Conservation (phyloP, 2,888 invertebrate genomes). For the Melinaea marsaeus region DNA sequence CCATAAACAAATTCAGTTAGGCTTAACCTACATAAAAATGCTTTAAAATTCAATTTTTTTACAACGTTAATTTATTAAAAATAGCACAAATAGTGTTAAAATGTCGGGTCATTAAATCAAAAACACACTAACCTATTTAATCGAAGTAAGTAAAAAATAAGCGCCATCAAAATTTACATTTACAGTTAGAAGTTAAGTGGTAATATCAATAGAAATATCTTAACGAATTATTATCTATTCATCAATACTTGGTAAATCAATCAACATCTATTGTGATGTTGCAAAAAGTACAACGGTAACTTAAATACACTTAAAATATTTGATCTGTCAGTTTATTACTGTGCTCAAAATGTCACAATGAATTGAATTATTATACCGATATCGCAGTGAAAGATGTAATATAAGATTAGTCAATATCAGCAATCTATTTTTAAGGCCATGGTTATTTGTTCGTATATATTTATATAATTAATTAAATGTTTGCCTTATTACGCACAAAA, state of each 20-base stretch:
- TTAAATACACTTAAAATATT: no score
- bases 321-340: no score
- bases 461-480: constrained; percentile 2
- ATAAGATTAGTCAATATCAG: background rate
- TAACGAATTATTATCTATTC: constrained; percentile 27
- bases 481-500: background rate
- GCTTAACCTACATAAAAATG: no score
- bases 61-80: no score
- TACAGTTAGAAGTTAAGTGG: constrained; percentile 22
- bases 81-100: no score
- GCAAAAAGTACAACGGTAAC: constrained; percentile 29
- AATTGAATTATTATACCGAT: no score
- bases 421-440: background rate
- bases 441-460: background rate
- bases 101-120: background rate
- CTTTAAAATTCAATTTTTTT: no score
- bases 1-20: no score
- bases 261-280: constrained; percentile 24
- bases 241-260: constrained; percentile 30
- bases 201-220: constrained; percentile 6
- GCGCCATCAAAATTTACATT: constrained; percentile 11
- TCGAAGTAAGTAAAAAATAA: constrained; percentile 12
- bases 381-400: background rate
- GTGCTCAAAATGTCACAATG: no score
- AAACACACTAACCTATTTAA: background rate